Evolutionary conservation across 2,888 invertebrate genomes (phyloP), one percentile per base, ranked within the genome.

Genomic region (Dicranocentrus wangi): DNA sequence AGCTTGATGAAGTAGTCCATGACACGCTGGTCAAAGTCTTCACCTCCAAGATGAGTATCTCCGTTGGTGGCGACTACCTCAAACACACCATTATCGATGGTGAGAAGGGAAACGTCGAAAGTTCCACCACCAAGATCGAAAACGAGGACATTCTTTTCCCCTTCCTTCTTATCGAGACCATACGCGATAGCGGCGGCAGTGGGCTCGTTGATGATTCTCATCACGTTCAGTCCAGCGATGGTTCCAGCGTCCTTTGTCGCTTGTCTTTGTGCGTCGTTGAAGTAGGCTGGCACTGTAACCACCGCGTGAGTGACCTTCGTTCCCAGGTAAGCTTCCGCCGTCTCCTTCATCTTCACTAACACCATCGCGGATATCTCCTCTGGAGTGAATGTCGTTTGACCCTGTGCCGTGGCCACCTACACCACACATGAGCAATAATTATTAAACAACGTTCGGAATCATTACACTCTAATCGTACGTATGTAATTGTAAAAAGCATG

Each of bases 151-250:
- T 90, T 90, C 84, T 88, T 89, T 84, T 91, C 90, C 53, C 89
- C 90, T 70, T 82, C 87, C 19, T 93, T 89, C 39, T 89, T 89
- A 86, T 89, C 89, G 7, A 91, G 88, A 25, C 96, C 96, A 87
- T 96, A 95, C 77, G 95, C 72, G 80, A 95, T 90, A 53, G 95
- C 95, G 21, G 95, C 95, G 0, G 95, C 94, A 1, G 96, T 96
- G 8, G 96, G 96, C 88, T 97, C 96, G 88, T 96, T 95, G 86
- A 96, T 95, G 82, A 97, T 96, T 87, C 96, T 91, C 51, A 96
- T 90, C 1, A 97, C 95, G 89, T 96, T 96, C 27, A 97, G 89
- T 0, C 94, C 96, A 21, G 96, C 93, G 87, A 90, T 94, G 15
- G 90, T 90, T 1, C 96, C 96, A 32, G 96, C 95, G 89, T 97